Percentiles rank a stretch among this genome's conserved stretches.
Conservation (phyloP, 2,888 invertebrate genomes). For the Prenolepis imparis region DNA sequence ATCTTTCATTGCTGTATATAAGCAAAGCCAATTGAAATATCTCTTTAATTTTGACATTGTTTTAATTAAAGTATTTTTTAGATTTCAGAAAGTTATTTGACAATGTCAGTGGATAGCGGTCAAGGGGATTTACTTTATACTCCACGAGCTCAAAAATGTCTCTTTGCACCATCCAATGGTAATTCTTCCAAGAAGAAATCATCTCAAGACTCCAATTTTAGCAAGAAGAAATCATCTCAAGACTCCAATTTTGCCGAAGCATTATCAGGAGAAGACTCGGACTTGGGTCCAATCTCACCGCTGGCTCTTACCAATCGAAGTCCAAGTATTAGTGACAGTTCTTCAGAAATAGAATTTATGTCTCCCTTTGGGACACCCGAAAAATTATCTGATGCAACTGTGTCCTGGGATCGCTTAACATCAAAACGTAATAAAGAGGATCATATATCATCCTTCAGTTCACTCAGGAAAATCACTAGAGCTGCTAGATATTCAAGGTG, state of each 20-base stretch:
- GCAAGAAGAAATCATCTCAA: slow-evolving; percentile 75
- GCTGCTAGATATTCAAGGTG: slow-evolving; percentile 75
- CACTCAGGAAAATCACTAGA: slow-evolving; percentile 72
- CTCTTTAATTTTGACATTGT: background rate
- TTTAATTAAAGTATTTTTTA: background rate
- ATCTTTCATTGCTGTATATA: background rate
- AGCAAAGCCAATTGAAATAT: background rate
- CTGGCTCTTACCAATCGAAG: slow-evolving; percentile 77
- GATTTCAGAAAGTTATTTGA: slow-evolving; percentile 1
- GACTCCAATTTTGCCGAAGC: slow-evolving; percentile 41
- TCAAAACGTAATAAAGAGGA: slow-evolving; percentile 50
- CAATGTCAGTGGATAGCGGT: slow-evolving; percentile 74
- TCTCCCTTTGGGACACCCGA: slow-evolving; percentile 79
- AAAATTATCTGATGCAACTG: slow-evolving; percentile 40
- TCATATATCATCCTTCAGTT: slow-evolving; percentile 73
- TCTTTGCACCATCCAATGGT: slow-evolving; percentile 67
- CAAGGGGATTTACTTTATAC: slow-evolving; percentile 74
- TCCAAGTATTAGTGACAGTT: slow-evolving; percentile 72
- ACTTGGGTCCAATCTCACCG: slow-evolving; percentile 83
- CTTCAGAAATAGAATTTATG: slow-evolving; percentile 75
- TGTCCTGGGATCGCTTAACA: slow-evolving; percentile 75
- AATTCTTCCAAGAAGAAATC: slow-evolving; percentile 77
- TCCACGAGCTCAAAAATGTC: slow-evolving; percentile 76
- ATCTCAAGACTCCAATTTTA: slow-evolving; percentile 62
- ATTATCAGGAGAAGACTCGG: slow-evolving; percentile 81